These are phyloP conservation scores for Hyperoplus lanceolatus DNA, from an alignment of 2,797 vertebrate genomes.

Conservation along the genomic window DNA sequence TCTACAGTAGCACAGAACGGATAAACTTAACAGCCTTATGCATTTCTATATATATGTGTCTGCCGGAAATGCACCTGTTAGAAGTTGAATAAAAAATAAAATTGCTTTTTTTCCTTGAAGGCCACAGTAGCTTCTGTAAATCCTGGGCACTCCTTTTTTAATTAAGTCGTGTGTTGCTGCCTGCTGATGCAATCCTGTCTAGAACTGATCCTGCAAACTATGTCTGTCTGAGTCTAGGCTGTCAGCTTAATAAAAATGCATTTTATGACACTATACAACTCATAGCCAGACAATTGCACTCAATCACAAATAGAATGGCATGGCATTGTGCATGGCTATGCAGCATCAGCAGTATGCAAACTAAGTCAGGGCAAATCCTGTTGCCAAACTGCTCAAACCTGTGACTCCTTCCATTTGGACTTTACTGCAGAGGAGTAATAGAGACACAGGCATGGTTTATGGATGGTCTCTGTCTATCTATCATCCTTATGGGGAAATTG, in stretches of 20 bases:
- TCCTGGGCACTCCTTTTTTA: neutral
- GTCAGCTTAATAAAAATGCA: constrained; percentile 55
- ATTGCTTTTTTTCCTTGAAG: too few species aligned
- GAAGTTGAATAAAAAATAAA: too few species aligned
- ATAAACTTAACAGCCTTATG: too few species aligned
- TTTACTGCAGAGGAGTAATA: constrained; percentile 7
- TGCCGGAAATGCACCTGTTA: too few species aligned
- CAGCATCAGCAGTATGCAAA: constrained; percentile 70
- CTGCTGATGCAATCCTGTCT: constrained; percentile 23
- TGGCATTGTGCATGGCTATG: constrained; percentile 53
- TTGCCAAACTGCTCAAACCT: constrained; percentile 43
- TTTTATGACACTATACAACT: constrained; percentile 56
- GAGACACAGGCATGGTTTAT: constrained; percentile 25
- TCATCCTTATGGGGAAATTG: constrained; percentile 35
- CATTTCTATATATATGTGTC: too few species aligned
- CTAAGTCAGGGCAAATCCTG: constrained; percentile 31
- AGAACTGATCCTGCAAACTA: constrained; percentile 24
- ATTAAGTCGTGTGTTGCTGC: neutral
- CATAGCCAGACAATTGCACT: constrained; percentile 62
- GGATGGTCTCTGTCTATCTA: constrained; percentile 22
- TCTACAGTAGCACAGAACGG: too few species aligned
- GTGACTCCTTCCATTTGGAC: constrained; percentile 33
- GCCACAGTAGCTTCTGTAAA: too few species aligned
- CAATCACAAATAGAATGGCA: constrained; percentile 55
- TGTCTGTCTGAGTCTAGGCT: constrained; percentile 40